Base-by-base conservation (phyloP, 2,888 invertebrate species). In the Charanyca ferruginea region DNA sequence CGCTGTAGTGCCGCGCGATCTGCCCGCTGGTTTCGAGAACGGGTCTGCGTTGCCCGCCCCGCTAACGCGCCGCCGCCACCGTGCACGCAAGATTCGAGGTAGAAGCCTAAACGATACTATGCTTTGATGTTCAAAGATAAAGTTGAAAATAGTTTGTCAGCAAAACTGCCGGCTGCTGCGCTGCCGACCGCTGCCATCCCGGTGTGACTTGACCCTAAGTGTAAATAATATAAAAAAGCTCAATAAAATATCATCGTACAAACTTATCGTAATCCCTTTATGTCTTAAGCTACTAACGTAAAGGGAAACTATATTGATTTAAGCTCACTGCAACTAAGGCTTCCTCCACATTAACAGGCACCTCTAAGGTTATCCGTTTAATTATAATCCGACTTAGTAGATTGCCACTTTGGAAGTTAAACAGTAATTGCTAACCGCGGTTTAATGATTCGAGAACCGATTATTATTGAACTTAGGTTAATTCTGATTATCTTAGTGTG, bases 311-410 rank as follows among this genome's bases (percentile, higher is more conserved):
- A 59, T 65, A 67, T 69, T 60, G 69, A 65, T 66, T 67, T 41
- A 65, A 62, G 53, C 52, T 53, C 25, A 41, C 0, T 32, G 42
- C 23, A 48, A 60, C 44, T 76, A 77, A 47, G 80, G 80, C 72
- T 80, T 82, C 82, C 20, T 64, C 38, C 41, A 11, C 13, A 68
- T 60, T 71, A 67, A 38, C 41, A 41, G 2, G 7, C 38, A 54
- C 53, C 58, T 65, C 48, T 18, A 68, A 73, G 65, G 71, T 73
- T 70, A 73, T 66, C 49, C 59, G 25, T 55, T 65, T 69, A 83
- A 77, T 80, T 68, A 82, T 83, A 69, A 83, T 80, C 60, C 64
- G 7, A 8, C 47, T 77, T 68, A 82, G 70, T 61, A 67, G 73
- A 80, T 67, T 62, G 66, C 60, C 52, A 60, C 48, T 63, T 77